Evolutionary conservation across 2,113 vertebrate genomes (phyloP).

Genomic region (Hydrochoerus hydrochaeris): DNA sequence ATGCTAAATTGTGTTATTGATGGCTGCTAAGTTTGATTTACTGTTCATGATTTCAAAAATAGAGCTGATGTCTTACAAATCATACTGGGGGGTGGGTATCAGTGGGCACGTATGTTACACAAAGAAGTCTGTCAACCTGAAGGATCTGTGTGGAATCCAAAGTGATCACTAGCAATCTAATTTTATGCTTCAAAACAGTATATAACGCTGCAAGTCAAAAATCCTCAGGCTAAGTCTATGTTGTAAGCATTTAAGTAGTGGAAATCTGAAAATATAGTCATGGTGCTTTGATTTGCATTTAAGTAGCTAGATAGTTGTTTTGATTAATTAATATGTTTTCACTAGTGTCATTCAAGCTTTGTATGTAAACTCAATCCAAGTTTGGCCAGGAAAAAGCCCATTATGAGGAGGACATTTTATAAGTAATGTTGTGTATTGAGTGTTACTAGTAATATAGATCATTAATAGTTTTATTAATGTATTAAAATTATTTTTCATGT

Average conservation of each 20-base stretch:
- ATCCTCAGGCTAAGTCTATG: not conserved
- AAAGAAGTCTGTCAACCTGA: not conserved
- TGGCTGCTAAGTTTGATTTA: slow-evolving; percentile 2
- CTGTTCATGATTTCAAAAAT: not conserved
- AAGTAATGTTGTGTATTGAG: too few relatives aligned
- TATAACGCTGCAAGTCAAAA: not conserved
- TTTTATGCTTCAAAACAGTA: not conserved
- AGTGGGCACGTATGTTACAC: not conserved
- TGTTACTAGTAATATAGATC: too few relatives aligned
- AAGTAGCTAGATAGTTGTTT: not conserved
- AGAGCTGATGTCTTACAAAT: not conserved
- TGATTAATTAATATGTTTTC: not conserved
- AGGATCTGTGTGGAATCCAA: rapidly evolving
- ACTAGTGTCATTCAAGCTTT: not conserved
- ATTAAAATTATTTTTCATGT: too few relatives aligned
- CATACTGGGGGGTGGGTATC: not conserved
- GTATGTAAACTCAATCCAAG: not conserved
- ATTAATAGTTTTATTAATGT: too few relatives aligned
- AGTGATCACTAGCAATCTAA: rapidly evolving
- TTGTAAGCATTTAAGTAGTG: not conserved
- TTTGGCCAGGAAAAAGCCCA: not conserved
- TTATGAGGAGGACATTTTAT: not conserved
- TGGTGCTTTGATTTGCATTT: not conserved
- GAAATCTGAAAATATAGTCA: not conserved
- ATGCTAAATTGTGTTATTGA: slow-evolving; percentile 45